phyloP scores from a whole-genome alignment of 2,888 invertebrate species.

The Idaea dimidiata region DNA sequence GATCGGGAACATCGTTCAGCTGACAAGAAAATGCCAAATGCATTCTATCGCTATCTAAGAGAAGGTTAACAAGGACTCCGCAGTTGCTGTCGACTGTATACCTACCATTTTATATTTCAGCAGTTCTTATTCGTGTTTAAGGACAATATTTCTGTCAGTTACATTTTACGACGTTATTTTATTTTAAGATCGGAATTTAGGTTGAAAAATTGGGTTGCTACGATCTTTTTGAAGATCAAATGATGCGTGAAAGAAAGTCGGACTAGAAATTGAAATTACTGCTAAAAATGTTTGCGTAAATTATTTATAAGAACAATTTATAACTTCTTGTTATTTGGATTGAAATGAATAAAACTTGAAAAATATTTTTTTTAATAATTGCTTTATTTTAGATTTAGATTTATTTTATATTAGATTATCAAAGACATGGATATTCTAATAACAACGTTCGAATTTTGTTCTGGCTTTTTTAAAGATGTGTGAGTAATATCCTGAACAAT shows the following conservation, averaged over 20 bases:
- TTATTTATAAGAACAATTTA: not conserved
- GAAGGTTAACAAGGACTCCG: too few species aligned
- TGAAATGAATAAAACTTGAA: not conserved
- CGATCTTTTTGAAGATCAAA: slow-evolving; percentile 14
- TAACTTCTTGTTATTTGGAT: not conserved
- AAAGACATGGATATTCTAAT: too few species aligned
- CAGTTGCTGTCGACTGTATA: not conserved
- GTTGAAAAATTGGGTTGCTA: slow-evolving; percentile 15
- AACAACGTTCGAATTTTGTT: too few species aligned
- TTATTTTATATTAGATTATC: too few species aligned
- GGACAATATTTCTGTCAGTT: slow-evolving; percentile 13
- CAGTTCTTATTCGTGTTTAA: not conserved
- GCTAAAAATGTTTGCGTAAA: not conserved
- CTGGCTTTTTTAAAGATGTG: too few species aligned
- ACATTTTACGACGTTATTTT: slow-evolving; percentile 19
- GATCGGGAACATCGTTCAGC: too few species aligned
- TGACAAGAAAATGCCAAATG: too few species aligned
- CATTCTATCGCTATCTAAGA: too few species aligned
- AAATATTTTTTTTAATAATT: not conserved
- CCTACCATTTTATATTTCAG: not conserved
- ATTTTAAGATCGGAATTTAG: slow-evolving; percentile 17
- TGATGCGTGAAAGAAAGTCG: slow-evolving; percentile 12
- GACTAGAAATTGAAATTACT: not conserved
- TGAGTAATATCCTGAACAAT: too few species aligned
- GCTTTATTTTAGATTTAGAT: too few species aligned